Percentiles rank a stretch among this genome's conserved stretches.
Evolutionary conservation across 1,140 invertebrate genomes (phyloP).

Genomic region (Pseudomyrmex flavicornis): DNA sequence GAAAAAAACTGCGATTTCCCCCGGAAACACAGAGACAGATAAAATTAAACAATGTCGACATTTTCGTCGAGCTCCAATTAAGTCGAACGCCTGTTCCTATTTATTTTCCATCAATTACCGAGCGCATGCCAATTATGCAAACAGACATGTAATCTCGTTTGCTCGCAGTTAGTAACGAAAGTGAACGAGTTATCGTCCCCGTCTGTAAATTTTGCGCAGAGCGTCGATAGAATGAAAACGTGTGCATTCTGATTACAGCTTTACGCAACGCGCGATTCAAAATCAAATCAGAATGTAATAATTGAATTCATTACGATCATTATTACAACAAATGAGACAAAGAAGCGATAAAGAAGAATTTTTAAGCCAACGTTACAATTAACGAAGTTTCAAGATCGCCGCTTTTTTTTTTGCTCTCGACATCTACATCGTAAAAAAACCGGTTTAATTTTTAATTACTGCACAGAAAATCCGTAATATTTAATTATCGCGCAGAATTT

Average conservation of each 20-base stretch:
- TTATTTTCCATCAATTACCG: constrained; percentile 73
- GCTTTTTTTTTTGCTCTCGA: no score
- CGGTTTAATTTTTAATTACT: constrained; percentile 25
- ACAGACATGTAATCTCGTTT: constrained; percentile 64
- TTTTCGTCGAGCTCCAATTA: constrained; percentile 57
- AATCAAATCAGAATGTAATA: background rate
- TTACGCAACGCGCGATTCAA: background rate
- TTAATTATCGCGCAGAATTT: background rate
- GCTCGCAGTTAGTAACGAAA: constrained; percentile 37
- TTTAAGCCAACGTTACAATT: no score
- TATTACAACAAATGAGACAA: no score
- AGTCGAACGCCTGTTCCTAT: constrained; percentile 55
- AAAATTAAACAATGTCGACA: constrained; percentile 22
- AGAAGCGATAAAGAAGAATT: no score
- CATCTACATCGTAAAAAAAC: background rate
- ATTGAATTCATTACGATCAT: no score
- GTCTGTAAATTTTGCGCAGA: background rate
- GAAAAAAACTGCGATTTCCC: background rate
- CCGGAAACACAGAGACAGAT: background rate
- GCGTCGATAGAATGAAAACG: constrained; percentile 24
- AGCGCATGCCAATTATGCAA: constrained; percentile 68
- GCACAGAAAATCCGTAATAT: background rate
- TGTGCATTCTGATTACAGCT: background rate
- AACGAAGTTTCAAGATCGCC: no score
- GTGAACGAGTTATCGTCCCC: constrained; percentile 22